Conservation (phyloP, 2,888 invertebrate genomes). For the Brachypalpus laphriformis region DNA sequence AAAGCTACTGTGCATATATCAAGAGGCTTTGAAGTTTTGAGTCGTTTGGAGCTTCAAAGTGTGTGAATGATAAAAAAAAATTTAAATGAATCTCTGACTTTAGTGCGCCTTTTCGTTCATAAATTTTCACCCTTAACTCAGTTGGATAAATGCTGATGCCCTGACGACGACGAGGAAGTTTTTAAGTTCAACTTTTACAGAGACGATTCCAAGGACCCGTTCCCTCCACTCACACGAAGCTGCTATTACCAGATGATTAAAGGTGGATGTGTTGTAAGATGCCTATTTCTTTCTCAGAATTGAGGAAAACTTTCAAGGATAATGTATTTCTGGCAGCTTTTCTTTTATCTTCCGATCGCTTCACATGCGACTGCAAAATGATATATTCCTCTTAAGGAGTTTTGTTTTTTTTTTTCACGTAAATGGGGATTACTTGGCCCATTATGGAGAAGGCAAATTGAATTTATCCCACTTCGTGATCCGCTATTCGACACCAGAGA, state of each 20-base stretch:
- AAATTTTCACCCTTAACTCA: slow-evolving; percentile 18
- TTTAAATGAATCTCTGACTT: slow-evolving; percentile 22
- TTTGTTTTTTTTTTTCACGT: not conserved
- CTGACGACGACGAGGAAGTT: slow-evolving; percentile 35
- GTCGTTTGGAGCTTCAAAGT: slow-evolving; percentile 9
- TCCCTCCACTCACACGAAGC: not conserved
- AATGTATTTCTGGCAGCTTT: slow-evolving; percentile 4
- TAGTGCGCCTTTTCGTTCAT: slow-evolving; percentile 11
- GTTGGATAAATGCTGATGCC: slow-evolving; percentile 11
- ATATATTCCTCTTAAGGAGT: slow-evolving; percentile 3
- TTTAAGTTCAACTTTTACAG: slow-evolving; percentile 35
- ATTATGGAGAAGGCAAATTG: slow-evolving; percentile 14
- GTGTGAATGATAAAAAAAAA: slow-evolving; percentile 38
- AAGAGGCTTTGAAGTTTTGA: slow-evolving; percentile 23
- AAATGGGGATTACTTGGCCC: not conserved
- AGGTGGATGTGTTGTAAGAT: slow-evolving; percentile 20
- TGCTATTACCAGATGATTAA: slow-evolving; percentile 43
- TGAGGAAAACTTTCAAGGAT: slow-evolving; percentile 19
- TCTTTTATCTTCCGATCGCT: not conserved
- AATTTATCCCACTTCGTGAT: slow-evolving; percentile 1
- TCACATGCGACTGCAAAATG: not conserved
- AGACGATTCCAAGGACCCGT: slow-evolving; percentile 13
- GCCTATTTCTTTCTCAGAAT: not conserved
- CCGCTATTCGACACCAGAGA: not conserved
- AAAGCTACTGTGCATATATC: not conserved